A percentile compares a stretch with the other conserved stretches of the same genome.
Conservation (phyloP, 2,888 invertebrate species). For the Himalopsyche kuldschensis region DNA sequence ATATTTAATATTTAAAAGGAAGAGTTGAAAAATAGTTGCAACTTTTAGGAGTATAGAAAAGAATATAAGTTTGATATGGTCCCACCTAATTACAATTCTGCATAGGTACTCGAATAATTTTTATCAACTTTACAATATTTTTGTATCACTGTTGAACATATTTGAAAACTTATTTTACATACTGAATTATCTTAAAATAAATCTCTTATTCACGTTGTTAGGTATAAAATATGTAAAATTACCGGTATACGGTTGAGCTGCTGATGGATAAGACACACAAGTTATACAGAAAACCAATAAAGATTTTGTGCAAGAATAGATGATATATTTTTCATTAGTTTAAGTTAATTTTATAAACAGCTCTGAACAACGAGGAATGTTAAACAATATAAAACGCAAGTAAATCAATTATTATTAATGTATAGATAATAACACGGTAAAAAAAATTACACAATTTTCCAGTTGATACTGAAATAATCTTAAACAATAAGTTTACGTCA, state of each 20-base stretch:
- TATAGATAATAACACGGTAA: background rate
- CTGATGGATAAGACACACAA: background rate
- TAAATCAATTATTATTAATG: background rate
- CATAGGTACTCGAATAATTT: background rate
- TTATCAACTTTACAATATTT: background rate
- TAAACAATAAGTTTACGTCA: background rate
- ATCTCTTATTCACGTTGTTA: background rate
- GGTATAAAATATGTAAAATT: background rate
- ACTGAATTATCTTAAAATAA: background rate
- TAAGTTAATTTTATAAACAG: background rate
- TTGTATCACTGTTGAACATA: background rate
- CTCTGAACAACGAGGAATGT: background rate
- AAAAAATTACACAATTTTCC: background rate
- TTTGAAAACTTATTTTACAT: background rate
- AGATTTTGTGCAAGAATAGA: background rate
- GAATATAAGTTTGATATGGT: constrained; percentile 30
- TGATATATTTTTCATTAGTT: background rate
- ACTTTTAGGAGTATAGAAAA: background rate
- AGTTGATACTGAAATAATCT: background rate
- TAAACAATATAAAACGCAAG: background rate
- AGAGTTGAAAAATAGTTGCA: background rate
- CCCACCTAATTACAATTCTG: constrained; percentile 22
- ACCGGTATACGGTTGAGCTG: background rate
- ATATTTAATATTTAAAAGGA: background rate
- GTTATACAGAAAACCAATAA: background rate